A percentile compares a stretch with the other conserved stretches of the same genome.
phyloP scores from a whole-genome alignment of 2,888 invertebrate genomes.

The Aporophyla nigra region DNA sequence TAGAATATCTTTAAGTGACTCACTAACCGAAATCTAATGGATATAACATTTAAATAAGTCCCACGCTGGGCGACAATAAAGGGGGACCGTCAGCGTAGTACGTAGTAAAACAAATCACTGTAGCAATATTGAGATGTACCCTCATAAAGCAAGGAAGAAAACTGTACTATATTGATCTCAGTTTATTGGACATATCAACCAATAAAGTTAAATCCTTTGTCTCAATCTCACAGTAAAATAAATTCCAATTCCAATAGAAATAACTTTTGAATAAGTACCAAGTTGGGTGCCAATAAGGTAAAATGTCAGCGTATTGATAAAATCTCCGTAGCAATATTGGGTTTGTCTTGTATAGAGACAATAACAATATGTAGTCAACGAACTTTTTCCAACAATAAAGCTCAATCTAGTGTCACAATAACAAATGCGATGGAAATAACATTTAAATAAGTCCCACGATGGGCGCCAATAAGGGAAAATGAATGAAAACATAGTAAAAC shows the following conservation, averaged over 20 bases:
- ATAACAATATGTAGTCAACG: constrained; percentile 6
- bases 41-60: constrained; percentile 52
- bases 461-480: constrained; percentile 42
- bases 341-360: background rate
- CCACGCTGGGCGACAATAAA: constrained; percentile 53
- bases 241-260: constrained; percentile 20
- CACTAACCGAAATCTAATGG: constrained; percentile 16
- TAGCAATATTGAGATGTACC: constrained; percentile 22
- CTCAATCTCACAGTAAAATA: background rate
- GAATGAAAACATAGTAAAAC: background rate
- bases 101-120: constrained; percentile 4
- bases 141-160: background rate
- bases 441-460: constrained; percentile 55
- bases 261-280: background rate
- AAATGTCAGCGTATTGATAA: background rate
- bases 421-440: constrained; percentile 33
- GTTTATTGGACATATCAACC: constrained; percentile 13
- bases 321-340: constrained; percentile 24
- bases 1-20: background rate
- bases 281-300: constrained; percentile 43
- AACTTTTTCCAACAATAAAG: constrained; percentile 17
- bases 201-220: constrained; percentile 13
- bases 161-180: background rate
- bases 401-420: constrained; percentile 16
- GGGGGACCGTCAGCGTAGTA: no score